A percentile compares a stretch with the other conserved stretches of the same genome.
These are phyloP conservation scores for Ophioninae sp. DNA, from an alignment of 2,888 invertebrate species.

Conservation along the genomic window DNA sequence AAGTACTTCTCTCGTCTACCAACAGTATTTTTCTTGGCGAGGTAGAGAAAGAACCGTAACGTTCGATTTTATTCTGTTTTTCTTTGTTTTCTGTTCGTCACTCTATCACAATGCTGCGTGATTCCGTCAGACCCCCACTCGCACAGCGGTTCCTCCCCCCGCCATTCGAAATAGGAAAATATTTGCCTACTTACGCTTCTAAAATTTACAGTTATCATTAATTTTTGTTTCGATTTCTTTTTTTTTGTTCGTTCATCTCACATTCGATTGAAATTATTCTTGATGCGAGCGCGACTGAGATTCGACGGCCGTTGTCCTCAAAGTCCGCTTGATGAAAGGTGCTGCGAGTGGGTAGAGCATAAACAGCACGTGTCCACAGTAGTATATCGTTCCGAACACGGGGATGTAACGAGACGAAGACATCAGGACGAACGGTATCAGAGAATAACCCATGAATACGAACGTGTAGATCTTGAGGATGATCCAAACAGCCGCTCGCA, in stretches of 20 bases:
- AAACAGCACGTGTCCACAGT: conserved; percentile 87
- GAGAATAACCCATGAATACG: conserved; percentile 92
- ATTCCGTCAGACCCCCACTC: conserved; percentile 10
- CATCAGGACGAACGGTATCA: conserved; percentile 88
- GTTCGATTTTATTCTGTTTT: conserved; percentile 6
- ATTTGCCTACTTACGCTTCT: conserved; percentile 39
- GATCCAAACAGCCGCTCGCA: conserved; percentile 82
- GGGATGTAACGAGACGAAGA: conserved; percentile 86
- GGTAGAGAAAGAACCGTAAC: conserved; percentile 36
- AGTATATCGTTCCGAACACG: conserved; percentile 85
- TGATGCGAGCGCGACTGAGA: conserved; percentile 59
- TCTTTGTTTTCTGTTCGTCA: background rate
- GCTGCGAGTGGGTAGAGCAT: conserved; percentile 84
- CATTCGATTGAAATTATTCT: conserved; percentile 60
- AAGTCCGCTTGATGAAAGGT: conserved; percentile 75
- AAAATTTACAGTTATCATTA: conserved; percentile 33
- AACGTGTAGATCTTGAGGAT: conserved; percentile 88
- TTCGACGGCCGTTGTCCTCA: conserved; percentile 65
- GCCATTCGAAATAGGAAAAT: conserved; percentile 53
- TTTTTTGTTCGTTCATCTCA: background rate
- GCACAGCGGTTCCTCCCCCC: conserved; percentile 9
- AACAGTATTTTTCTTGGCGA: conserved; percentile 36
- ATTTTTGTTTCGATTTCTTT: conserved; percentile 3
- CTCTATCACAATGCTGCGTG: conserved; percentile 34
- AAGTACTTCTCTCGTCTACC: background rate